Conservation (phyloP, 1,140 invertebrate species). For the Geopemphigus sp. region DNA sequence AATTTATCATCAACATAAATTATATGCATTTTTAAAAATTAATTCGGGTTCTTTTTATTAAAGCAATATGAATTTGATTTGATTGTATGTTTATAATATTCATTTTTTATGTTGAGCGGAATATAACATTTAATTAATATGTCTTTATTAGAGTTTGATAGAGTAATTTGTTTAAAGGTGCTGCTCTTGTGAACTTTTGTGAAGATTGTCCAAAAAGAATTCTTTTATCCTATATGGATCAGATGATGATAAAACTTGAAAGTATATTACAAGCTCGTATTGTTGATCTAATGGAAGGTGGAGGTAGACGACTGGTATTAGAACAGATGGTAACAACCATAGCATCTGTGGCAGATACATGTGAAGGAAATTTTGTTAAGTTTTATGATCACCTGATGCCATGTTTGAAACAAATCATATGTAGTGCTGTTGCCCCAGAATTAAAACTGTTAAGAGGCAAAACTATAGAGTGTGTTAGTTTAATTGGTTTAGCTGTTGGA, state of each 20-base stretch:
- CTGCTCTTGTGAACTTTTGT: conserved; percentile 97
- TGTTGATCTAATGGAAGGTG: conserved; percentile 85
- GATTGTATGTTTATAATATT: too few species aligned
- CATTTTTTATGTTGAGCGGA: too few species aligned
- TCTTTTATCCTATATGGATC: conserved; percentile 83
- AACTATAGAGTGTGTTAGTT: conserved; percentile 96
- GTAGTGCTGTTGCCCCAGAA: conserved; percentile 85
- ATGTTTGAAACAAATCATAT: conserved; percentile 95
- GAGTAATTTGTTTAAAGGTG: conserved; percentile 57
- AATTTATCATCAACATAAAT: too few species aligned
- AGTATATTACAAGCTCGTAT: conserved; percentile 88
- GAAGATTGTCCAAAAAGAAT: conserved; percentile 97
- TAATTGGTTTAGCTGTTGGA: conserved; percentile 97
- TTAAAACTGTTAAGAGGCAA: conserved; percentile 86
- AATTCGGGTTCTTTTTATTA: too few species aligned
- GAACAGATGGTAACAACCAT: conserved; percentile 98
- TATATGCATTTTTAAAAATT: too few species aligned
- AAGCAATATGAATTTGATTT: too few species aligned
- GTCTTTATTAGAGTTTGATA: too few species aligned
- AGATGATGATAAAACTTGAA: conserved; percentile 89
- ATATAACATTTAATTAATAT: too few species aligned
- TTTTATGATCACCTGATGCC: conserved; percentile 83
- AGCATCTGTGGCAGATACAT: conserved; percentile 97
- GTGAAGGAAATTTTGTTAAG: conserved; percentile 89
- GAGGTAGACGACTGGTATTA: conserved; percentile 92